phyloP scores from a whole-genome alignment of 2,113 vertebrate genomes.

The Dicentrarchus labrax region DNA sequence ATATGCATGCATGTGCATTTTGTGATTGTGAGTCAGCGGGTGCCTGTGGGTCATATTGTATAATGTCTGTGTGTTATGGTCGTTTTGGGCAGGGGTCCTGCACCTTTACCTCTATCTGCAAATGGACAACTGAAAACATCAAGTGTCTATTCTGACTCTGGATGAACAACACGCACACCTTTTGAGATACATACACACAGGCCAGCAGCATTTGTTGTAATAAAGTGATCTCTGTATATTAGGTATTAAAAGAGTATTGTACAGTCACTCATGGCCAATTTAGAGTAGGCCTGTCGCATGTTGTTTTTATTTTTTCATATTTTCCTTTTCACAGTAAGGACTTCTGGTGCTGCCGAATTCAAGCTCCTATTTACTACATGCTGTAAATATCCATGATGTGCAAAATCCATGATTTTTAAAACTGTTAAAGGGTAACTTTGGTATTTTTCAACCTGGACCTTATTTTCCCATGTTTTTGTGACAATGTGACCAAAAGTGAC shows the following conservation, averaged over 20 bases:
- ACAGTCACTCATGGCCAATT: neutral
- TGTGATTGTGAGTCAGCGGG: slow-evolving; percentile 47
- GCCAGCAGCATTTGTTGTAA: neutral
- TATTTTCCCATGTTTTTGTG: no score
- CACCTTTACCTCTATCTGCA: slow-evolving; percentile 59
- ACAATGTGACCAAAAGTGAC: no score
- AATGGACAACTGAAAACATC: slow-evolving; percentile 52
- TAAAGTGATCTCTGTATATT: neutral
- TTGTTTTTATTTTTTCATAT: neutral
- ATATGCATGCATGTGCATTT: slow-evolving; percentile 39
- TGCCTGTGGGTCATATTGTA: neutral
- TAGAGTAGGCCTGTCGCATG: neutral
- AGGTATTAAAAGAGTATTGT: no score
- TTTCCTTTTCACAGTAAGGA: neutral
- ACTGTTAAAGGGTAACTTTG: neutral
- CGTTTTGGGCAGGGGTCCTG: slow-evolving; percentile 55
- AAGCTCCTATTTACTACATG: neutral
- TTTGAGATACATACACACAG: neutral
- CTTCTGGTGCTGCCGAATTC: neutral
- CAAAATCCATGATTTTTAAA: slow-evolving; percentile 7
- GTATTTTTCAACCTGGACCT: no score
- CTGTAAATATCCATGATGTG: neutral
- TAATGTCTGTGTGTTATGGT: slow-evolving; percentile 31
- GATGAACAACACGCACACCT: neutral
- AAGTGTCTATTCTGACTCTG: neutral